These are phyloP conservation scores for Gadus macrocephalus DNA, from an alignment of 2,113 vertebrate genomes.

Conservation along the genomic window DNA sequence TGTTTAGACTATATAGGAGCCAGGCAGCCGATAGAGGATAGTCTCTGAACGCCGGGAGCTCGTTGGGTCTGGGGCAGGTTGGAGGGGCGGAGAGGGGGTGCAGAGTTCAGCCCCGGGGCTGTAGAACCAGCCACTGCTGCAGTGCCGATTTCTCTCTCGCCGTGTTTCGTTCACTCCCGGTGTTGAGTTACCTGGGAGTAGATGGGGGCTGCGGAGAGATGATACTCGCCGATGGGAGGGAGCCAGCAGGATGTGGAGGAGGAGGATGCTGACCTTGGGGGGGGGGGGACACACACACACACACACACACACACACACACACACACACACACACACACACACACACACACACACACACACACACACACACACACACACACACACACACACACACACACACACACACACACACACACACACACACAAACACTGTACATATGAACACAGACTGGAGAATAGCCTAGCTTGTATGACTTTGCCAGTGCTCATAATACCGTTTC, in stretches of 20 bases:
- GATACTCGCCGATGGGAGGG: conserved; percentile 37
- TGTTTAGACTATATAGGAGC: conserved; percentile 19
- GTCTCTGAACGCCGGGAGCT: conserved; percentile 14
- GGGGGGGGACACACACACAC: too few species aligned
- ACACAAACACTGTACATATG: neutral
- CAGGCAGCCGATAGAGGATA: conserved; percentile 16
- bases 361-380: too few species aligned
- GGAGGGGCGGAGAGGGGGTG: too few species aligned
- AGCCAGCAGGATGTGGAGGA: conserved; percentile 45
- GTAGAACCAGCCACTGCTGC: neutral
- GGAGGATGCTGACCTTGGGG: neutral
- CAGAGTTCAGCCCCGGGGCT: too few species aligned
- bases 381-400: neutral
- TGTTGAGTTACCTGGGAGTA: conserved; percentile 50
- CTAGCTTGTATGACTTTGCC: neutral
- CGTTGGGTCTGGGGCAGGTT: conserved; percentile 15
- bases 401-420: too few species aligned
- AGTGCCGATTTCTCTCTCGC: conserved; percentile 34
- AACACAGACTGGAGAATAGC: neutral
- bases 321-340: neutral
- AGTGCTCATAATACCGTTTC: too few species aligned
- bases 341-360: too few species aligned
- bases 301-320: neutral
- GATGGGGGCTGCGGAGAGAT: conserved; percentile 35
- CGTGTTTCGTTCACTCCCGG: conserved; percentile 54